Evolutionary conservation across 2,113 vertebrate genomes (phyloP).

Genomic region (Theristicus caerulescens): DNA sequence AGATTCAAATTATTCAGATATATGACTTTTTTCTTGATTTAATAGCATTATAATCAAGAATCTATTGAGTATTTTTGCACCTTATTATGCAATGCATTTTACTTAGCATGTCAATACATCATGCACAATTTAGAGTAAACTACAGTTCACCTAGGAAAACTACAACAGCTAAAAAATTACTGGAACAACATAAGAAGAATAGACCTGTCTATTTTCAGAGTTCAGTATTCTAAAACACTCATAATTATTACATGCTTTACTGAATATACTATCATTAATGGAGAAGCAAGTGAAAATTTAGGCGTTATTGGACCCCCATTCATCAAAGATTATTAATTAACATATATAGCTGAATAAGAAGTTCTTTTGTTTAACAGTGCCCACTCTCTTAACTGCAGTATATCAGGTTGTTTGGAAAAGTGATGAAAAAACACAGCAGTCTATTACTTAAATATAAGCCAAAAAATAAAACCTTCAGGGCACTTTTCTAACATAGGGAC

Average conservation of each 20-base stretch:
- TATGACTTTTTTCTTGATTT: not conserved
- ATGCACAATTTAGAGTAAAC: not conserved
- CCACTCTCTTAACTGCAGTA: not conserved
- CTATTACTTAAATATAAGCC: not conserved
- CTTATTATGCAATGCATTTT: not conserved
- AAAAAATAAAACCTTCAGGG: not conserved
- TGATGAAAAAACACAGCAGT: not conserved
- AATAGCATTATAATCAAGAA: not conserved
- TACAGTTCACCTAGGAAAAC: not conserved
- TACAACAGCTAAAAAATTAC: not conserved
- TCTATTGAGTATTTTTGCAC: not conserved
- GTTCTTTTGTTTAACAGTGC: not conserved
- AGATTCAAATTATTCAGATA: not conserved
- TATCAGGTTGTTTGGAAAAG: not conserved
- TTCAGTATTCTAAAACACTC: not conserved
- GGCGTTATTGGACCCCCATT: not conserved
- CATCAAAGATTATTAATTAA: not conserved
- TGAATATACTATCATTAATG: not conserved
- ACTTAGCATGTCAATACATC: not conserved
- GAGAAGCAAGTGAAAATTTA: not conserved
- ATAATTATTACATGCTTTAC: not conserved
- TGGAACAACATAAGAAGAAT: not conserved
- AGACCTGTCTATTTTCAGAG: not conserved
- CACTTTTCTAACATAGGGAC: not conserved
- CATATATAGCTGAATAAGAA: not conserved